A percentile compares a stretch with the other conserved stretches of the same genome.
Conservation (phyloP, 2,888 invertebrate species). For the Hydraecia micacea region DNA sequence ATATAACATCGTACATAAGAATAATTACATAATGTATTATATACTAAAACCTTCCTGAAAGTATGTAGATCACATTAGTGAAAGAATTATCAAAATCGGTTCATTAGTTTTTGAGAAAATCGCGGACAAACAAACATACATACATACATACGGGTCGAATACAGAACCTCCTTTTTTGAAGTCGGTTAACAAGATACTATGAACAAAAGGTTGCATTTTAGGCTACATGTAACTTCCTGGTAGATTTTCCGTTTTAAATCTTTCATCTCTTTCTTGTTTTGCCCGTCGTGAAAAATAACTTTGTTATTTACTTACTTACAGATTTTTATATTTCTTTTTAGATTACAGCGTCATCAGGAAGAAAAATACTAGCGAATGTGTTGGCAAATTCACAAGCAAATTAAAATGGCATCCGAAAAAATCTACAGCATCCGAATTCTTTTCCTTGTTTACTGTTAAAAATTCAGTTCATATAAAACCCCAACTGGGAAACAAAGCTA, state of each 20-base stretch:
- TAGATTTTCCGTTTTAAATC: neutral
- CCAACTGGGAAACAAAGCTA: conserved; percentile 23
- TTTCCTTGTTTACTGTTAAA: conserved; percentile 6
- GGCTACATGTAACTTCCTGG: neutral
- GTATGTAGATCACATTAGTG: no score
- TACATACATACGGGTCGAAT: no score
- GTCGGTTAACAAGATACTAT: no score
- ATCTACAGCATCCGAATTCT: conserved; percentile 7
- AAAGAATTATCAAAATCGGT: no score
- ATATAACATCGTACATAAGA: no score
- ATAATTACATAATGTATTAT: no score
- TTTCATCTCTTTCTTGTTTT: no score
- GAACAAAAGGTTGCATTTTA: no score
- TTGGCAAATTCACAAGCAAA: neutral
- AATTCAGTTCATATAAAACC: conserved; percentile 9
- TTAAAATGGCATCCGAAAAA: conserved; percentile 24
- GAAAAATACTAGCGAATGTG: neutral
- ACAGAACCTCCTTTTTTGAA: no score
- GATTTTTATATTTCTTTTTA: neutral
- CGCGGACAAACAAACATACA: no score
- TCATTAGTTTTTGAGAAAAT: no score
- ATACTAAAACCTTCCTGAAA: no score
- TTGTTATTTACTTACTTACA: neutral
- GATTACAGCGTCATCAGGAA: neutral
- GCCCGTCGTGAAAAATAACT: neutral